Conservation (phyloP, 2,113 vertebrate species). For the Caloenas nicobarica region DNA sequence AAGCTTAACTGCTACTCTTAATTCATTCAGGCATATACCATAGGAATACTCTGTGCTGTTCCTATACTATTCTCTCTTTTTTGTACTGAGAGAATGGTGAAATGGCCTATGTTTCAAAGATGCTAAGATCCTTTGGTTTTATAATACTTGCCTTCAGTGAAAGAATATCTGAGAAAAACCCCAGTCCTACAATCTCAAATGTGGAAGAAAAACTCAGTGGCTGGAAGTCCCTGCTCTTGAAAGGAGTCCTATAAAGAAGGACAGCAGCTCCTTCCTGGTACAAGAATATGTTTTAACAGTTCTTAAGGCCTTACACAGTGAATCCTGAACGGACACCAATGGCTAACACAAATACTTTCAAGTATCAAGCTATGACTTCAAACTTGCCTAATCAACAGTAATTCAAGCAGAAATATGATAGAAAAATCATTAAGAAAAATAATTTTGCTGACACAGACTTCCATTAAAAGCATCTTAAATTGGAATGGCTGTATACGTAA, state of each 20-base stretch:
- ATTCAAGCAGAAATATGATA: slow-evolving; percentile 33
- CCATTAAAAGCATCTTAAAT: neutral
- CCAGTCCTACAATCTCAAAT: neutral
- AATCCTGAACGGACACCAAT: neutral
- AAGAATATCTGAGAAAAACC: neutral
- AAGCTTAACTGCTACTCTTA: neutral
- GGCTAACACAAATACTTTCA: neutral
- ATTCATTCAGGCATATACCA: neutral
- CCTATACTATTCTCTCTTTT: neutral
- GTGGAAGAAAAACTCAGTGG: neutral
- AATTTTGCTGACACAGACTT: neutral
- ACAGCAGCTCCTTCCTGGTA: neutral
- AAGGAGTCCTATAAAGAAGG: neutral
- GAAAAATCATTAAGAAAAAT: slow-evolving; percentile 15
- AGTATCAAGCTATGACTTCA: neutral
- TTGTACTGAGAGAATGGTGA: neutral
- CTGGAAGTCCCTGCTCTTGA: neutral
- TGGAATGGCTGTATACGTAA: slow-evolving; percentile 21
- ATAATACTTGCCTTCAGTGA: neutral
- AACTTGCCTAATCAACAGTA: slow-evolving; percentile 23
- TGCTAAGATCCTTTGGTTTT: neutral
- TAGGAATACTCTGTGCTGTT: neutral
- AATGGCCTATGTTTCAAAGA: neutral
- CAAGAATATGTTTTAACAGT: neutral
- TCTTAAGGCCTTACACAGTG: neutral